Conservation (phyloP, 2,888 invertebrate species). For the Odontothrips loti region DNA sequence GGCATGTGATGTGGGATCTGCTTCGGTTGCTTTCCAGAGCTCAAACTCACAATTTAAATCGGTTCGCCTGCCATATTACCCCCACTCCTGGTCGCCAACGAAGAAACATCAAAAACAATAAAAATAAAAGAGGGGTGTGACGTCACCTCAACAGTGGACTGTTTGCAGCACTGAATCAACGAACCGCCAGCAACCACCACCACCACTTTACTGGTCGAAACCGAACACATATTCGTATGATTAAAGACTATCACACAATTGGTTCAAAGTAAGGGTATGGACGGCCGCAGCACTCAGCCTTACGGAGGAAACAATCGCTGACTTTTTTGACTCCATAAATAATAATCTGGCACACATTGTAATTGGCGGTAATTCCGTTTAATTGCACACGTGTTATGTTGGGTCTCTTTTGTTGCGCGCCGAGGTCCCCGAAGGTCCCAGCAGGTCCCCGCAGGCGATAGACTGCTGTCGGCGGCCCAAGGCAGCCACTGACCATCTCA, state of each 20-base stretch:
- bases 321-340: not conserved
- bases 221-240: too few relatives aligned
- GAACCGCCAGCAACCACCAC: not conserved
- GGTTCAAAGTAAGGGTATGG: not conserved
- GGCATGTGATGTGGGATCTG: not conserved
- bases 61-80: not conserved
- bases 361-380: not conserved
- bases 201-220: too few relatives aligned
- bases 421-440: not conserved
- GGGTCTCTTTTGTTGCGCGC: not conserved
- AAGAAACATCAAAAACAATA: not conserved
- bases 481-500: too few relatives aligned
- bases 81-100: not conserved
- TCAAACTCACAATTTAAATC: constrained; percentile 15
- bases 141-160: not conserved
- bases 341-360: not conserved
- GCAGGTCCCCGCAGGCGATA: too few relatives aligned
- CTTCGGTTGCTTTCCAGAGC: not conserved
- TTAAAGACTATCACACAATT: too few relatives aligned
- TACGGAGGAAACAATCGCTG: not conserved
- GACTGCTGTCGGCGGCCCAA: too few relatives aligned
- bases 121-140: not conserved
- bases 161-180: not conserved
- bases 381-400: not conserved
- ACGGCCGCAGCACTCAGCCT: not conserved